Percentiles rank a stretch among this genome's conserved stretches.
phyloP scores from a whole-genome alignment of 1,140 invertebrate genomes.

The Orius insidiosus region DNA sequence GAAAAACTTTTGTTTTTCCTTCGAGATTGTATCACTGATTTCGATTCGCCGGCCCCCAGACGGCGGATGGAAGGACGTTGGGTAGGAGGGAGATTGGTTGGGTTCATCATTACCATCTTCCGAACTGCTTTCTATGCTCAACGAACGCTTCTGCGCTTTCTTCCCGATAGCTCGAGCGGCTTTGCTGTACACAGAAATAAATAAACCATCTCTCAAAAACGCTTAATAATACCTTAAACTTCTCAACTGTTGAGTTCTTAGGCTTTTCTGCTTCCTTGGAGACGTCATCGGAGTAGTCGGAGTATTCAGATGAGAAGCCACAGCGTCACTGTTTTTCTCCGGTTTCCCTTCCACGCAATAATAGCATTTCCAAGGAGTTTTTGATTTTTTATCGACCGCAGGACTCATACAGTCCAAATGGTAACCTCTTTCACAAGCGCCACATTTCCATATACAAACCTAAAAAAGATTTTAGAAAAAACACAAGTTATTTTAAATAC shows the following conservation, averaged over 20 bases:
- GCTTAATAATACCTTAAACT: constrained; percentile 20
- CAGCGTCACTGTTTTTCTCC: not conserved
- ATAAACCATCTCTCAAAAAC: not conserved
- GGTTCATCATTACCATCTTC: constrained; percentile 38
- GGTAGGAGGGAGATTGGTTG: constrained; percentile 28
- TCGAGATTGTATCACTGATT: constrained; percentile 49
- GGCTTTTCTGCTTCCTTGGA: constrained; percentile 4
- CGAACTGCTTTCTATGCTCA: constrained; percentile 33
- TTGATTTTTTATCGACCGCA: constrained; percentile 42
- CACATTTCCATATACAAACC: constrained; percentile 63
- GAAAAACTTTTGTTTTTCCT: constrained; percentile 74
- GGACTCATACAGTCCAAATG: constrained; percentile 61
- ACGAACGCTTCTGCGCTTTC: constrained; percentile 24
- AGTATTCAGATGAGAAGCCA: constrained; percentile 5
- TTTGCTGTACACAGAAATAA: constrained; percentile 23
- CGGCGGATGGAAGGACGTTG: constrained; percentile 25
- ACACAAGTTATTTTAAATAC: constrained; percentile 16
- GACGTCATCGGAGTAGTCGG: not conserved
- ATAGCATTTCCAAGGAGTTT: constrained; percentile 43
- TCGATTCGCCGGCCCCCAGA: constrained; percentile 27
- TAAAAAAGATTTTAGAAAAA: constrained; percentile 21
- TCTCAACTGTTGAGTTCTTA: constrained; percentile 12
- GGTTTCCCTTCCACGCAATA: constrained; percentile 30
- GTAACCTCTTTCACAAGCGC: constrained; percentile 57
- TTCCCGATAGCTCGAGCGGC: constrained; percentile 23